Evolutionary conservation across 2,797 vertebrate genomes (phyloP).

Genomic region (Jordanella pulchra): DNA sequence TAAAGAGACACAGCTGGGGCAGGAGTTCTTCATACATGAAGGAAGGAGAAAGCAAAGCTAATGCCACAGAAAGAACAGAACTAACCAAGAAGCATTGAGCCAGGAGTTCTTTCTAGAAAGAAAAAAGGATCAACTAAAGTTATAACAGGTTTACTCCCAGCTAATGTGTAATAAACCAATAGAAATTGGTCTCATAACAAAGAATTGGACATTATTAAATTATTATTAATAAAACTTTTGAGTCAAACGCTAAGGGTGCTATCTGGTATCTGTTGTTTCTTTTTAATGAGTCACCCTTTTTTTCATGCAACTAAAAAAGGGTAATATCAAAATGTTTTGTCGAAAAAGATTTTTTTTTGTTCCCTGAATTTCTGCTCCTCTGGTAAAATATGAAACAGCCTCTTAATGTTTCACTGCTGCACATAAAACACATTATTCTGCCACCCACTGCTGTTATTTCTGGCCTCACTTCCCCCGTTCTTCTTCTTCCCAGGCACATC

Average conservation of each 20-base stretch:
- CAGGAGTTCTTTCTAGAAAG: background rate
- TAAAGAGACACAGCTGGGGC: background rate
- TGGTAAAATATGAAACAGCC: constrained; percentile 1
- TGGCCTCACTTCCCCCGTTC: constrained; percentile 32
- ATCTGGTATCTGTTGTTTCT: background rate
- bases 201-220: too few species aligned
- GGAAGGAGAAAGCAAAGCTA: too few species aligned
- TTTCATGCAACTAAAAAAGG: background rate
- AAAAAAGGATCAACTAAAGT: too few species aligned
- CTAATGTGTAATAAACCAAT: too few species aligned
- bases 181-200: too few species aligned
- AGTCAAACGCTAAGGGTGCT: background rate
- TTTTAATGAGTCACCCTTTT: background rate
- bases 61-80: too few species aligned
- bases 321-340: background rate
- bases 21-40: background rate
- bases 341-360: background rate
- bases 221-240: background rate
- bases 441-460: constrained; percentile 42
- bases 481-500: constrained; percentile 86
- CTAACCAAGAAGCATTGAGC: background rate
- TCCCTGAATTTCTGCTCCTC: constrained; percentile 1
- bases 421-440: constrained; percentile 27
- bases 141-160: too few species aligned
- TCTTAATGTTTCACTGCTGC: constrained; percentile 31